Conservation (phyloP, 2,797 vertebrate genomes). For the Neostethus bicornis region DNA sequence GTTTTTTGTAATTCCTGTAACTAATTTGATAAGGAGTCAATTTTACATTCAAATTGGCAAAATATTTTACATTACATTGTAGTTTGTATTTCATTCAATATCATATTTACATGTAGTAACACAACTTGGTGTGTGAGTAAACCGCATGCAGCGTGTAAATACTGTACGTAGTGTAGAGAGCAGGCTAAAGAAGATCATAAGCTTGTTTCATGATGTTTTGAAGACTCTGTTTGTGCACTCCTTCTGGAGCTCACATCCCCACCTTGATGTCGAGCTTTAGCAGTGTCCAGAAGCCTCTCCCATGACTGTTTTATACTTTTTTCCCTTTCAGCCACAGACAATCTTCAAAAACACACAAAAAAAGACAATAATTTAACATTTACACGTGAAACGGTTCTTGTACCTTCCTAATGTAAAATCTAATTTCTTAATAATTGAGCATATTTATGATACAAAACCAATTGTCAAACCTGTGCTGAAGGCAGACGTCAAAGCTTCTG, state of each 20-base stretch:
- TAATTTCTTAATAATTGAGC: background rate
- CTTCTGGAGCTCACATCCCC: constrained; percentile 9
- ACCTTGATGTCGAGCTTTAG: constrained; percentile 6
- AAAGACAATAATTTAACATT: constrained; percentile 11
- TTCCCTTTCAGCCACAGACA: constrained; percentile 50
- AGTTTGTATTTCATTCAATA: too few relatives aligned
- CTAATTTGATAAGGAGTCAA: too few relatives aligned
- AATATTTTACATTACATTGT: too few relatives aligned
- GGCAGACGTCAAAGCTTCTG: constrained; percentile 59
- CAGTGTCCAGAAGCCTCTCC: constrained; percentile 49
- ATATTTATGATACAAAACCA: background rate
- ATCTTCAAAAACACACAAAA: constrained; percentile 53
- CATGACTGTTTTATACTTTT: constrained; percentile 45
- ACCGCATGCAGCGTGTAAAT: too few relatives aligned
- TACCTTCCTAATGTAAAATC: background rate
- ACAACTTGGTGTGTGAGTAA: too few relatives aligned
- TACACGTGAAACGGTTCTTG: background rate
- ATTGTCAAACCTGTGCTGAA: constrained; percentile 62
- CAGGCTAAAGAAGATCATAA: background rate
- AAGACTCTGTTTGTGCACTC: background rate
- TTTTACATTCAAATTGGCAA: too few relatives aligned
- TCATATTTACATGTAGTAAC: too few relatives aligned
- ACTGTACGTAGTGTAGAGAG: background rate
- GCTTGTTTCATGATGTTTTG: background rate
- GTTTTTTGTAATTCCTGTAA: too few relatives aligned